Evolutionary conservation across 2,888 invertebrate genomes (phyloP), one percentile per base, ranked within the genome.

Genomic region (Philhelius pedissequus): DNA sequence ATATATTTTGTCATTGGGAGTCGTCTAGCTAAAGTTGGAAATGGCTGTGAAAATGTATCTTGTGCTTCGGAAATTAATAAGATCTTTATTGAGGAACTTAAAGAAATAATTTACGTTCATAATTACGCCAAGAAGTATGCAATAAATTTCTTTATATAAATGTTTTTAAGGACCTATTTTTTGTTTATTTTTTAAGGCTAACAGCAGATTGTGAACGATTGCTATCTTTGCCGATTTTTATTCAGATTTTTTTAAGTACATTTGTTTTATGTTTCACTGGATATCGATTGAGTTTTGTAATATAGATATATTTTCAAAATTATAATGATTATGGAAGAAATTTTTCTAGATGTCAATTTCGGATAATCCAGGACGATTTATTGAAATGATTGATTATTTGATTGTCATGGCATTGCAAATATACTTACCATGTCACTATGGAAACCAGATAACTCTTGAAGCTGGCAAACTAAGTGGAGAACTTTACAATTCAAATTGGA

Each of bases 381-480:
- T 69, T 1, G 79, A 87, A 30, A 89, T 86, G n/a, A 11, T 87
- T 4, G 88, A 88, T 30, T 89, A 89, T 45, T 48, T 88, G 11
- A 62, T 79, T 15, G 86, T 88, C 1, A 89, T 90, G 89, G 77
- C 88, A 20, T 58, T 89, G 5, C 87, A 90, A 87, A 90, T 90
- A 38, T 90, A 87, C 70, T 71, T 90, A 32, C 90, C 90, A 66
- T 90, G 90, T 73, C 89, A 89, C 60, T 90, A 88, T 77, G 90
- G 88, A 58, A 90, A 90, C 64, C 88, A 89, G 71, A 54, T 90
- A 4, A 89, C 88, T n/a, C 3, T 87, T 0, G 86, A 89, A 45
- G 88, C 89, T 18, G 75, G 87, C 15, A 69, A 86, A 15, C 62
- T 90, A 1, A 86, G 87, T 4, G 79, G 86, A 3, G 86, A 88